Evolutionary conservation across 2,888 invertebrate species (phyloP).

Genomic region (Microctonus brassicae): DNA sequence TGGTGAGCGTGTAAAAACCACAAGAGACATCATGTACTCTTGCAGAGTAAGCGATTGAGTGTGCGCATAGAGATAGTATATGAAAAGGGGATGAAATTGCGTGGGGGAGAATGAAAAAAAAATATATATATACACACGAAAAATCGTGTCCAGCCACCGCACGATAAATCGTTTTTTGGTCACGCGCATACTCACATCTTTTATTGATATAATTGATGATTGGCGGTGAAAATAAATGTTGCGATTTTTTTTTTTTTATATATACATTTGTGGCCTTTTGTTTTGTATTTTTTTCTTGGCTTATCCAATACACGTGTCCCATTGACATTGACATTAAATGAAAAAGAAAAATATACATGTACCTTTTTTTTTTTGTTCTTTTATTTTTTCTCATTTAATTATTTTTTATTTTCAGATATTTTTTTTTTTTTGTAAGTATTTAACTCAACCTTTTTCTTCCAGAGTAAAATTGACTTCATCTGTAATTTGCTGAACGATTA

Average conservation of each 20-base stretch:
- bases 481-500: neutral
- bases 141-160: neutral
- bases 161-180: neutral
- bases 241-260: neutral
- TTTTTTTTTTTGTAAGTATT: too few relatives aligned
- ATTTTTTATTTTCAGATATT: too few relatives aligned
- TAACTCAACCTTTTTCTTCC: neutral
- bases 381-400: neutral
- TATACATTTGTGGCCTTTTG: neutral
- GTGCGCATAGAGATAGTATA: neutral
- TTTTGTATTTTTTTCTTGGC: neutral
- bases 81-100: neutral
- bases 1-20: neutral
- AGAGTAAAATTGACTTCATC: neutral
- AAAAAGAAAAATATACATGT: neutral
- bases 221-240: neutral
- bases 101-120: neutral
- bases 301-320: neutral
- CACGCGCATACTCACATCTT: neutral
- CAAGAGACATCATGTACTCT: neutral
- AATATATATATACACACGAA: neutral
- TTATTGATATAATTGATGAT: neutral
- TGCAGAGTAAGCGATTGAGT: neutral
- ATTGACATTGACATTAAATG: neutral
- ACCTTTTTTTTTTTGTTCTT: neutral